Percentiles rank a stretch among this genome's conserved stretches.
Conservation (phyloP, 2,888 invertebrate species). For the Nysson spinosus region DNA sequence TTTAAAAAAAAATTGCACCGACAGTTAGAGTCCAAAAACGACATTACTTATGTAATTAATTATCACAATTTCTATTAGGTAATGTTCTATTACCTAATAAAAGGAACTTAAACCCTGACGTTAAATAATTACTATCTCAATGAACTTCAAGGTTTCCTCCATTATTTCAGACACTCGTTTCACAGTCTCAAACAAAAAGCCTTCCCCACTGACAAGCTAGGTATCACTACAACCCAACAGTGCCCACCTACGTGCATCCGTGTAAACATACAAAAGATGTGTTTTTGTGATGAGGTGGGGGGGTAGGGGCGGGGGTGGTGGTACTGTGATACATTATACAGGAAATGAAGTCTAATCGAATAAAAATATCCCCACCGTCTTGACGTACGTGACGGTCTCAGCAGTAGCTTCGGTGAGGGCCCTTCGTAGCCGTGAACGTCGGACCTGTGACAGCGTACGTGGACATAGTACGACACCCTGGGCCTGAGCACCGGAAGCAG, state of each 20-base stretch:
- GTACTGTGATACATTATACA: conserved; percentile 9
- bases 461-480: conserved; percentile 94
- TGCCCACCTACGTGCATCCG: conserved; percentile 17
- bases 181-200: too few species aligned
- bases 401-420: conserved; percentile 94
- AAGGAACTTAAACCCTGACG: too few species aligned
- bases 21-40: too few species aligned
- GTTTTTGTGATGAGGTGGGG: too few species aligned
- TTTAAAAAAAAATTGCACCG: background rate
- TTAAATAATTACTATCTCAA: too few species aligned
- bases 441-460: conserved; percentile 92
- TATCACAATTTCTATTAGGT: too few species aligned
- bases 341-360: conserved; percentile 34
- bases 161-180: too few species aligned
- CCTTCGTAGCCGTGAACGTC: conserved; percentile 90
- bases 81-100: too few species aligned
- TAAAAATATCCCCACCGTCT: conserved; percentile 84
- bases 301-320: conserved; percentile 21
- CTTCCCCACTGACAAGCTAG: too few species aligned
- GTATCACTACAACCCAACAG: too few species aligned
- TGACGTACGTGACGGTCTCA: conserved; percentile 92
- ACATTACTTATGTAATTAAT: too few species aligned
- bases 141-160: too few species aligned
- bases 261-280: conserved; percentile 9
- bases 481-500: conserved; percentile 66